Percentiles rank a stretch among this genome's conserved stretches.
These are phyloP conservation scores for Tachuris rubrigastra DNA, from an alignment of 2,113 vertebrate species.

Conservation along the genomic window DNA sequence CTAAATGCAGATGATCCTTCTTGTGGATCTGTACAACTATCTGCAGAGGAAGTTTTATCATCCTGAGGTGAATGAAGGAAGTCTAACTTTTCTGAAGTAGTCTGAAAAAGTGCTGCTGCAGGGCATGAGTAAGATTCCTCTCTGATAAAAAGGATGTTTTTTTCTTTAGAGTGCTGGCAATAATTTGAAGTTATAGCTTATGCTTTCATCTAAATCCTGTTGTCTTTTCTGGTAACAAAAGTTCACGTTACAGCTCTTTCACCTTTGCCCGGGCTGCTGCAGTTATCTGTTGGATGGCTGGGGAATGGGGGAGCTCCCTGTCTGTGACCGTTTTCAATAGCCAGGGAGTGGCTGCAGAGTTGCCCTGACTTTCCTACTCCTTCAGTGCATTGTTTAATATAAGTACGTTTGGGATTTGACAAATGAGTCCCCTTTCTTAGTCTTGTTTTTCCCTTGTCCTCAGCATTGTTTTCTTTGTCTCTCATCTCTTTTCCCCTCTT, in stretches of 20 bases:
- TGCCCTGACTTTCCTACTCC: neutral
- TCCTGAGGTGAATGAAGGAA: neutral
- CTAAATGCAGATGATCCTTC: neutral
- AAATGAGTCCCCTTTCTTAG: neutral
- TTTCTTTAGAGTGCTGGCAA: neutral
- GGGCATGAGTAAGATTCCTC: neutral
- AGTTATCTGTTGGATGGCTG: neutral
- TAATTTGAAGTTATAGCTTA: neutral
- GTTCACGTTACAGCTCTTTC: neutral
- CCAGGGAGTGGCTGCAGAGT: neutral
- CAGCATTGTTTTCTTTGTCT: neutral
- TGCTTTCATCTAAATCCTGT: neutral
- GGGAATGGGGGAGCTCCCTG: neutral
- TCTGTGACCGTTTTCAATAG: neutral
- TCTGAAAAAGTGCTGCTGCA: neutral
- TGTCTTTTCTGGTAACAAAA: neutral
- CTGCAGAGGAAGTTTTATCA: neutral
- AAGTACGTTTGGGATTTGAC: neutral
- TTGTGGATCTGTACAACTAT: neutral
- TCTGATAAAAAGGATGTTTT: neutral
- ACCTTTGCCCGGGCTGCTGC: neutral
- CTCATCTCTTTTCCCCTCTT: neutral
- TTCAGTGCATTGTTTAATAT: neutral
- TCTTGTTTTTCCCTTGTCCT: neutral
- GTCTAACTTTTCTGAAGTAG: neutral